Evolutionary conservation across 1,140 invertebrate genomes (phyloP).

Genomic region (Drosophila ogumai): DNA sequence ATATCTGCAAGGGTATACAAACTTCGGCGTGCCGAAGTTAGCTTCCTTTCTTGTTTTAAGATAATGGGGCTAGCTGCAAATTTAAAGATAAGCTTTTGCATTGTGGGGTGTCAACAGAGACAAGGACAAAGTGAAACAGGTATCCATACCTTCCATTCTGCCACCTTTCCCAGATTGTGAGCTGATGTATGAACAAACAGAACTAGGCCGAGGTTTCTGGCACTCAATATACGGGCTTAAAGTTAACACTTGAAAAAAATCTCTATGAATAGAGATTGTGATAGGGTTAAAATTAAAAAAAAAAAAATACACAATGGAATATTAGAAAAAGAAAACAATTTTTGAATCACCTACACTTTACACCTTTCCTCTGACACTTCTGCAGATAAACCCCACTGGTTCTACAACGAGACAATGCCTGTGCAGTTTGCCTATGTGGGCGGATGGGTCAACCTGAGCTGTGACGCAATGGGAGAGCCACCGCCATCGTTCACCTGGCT

Average conservation of each 20-base stretch:
- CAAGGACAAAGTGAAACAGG: conserved; percentile 50
- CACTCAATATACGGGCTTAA: conserved; percentile 23
- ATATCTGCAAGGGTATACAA: too few relatives aligned
- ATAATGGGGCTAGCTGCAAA: too few relatives aligned
- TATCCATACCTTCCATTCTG: neutral
- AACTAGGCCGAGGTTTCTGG: conserved; percentile 13
- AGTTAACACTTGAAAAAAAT: neutral
- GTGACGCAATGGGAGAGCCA: conserved; percentile 87
- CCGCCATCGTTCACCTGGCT: conserved; percentile 87
- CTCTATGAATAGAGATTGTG: neutral
- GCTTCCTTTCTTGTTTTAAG: too few relatives aligned
- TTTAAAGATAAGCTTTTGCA: too few relatives aligned
- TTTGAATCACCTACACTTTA: neutral
- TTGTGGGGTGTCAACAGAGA: conserved; percentile 23
- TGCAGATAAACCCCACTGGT: conserved; percentile 78
- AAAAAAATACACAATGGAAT: neutral
- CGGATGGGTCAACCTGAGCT: conserved; percentile 87
- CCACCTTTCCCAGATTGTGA: neutral
- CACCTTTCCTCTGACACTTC: conserved; percentile 1
- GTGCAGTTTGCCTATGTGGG: conserved; percentile 85
- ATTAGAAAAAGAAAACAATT: neutral
- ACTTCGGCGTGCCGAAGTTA: too few relatives aligned
- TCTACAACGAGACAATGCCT: conserved; percentile 76
- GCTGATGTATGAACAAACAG: conserved; percentile 15
- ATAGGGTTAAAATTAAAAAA: too few relatives aligned